These are phyloP conservation scores for Maconellicoccus hirsutus DNA, from an alignment of 1,140 invertebrate genomes.

Conservation along the genomic window DNA sequence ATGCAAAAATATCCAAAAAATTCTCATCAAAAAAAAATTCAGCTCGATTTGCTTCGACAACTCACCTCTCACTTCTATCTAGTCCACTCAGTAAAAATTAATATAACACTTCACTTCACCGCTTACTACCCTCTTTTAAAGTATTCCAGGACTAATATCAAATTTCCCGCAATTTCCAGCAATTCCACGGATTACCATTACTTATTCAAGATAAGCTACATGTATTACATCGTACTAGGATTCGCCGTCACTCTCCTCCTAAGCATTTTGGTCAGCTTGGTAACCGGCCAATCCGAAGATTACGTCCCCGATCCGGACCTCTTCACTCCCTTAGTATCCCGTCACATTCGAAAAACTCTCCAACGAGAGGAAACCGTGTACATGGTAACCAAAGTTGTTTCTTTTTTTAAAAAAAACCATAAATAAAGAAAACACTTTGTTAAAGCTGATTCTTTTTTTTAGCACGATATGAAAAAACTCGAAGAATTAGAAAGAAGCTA, in stretches of 20 bases:
- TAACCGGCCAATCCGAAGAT: slow-evolving; percentile 30
- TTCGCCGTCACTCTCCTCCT: slow-evolving; percentile 50
- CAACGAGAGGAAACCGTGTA: neutral
- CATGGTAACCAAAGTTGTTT: neutral
- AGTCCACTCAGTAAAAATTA: no score
- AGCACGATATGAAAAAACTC: neutral
- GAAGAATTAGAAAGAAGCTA: neutral
- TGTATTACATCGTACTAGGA: slow-evolving; percentile 69
- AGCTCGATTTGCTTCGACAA: no score
- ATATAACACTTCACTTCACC: no score
- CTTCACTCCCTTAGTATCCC: slow-evolving; percentile 50
- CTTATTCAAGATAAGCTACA: slow-evolving; percentile 69
- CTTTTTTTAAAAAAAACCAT: neutral
- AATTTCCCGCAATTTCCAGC: neutral
- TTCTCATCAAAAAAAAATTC: no score
- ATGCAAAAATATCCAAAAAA: no score
- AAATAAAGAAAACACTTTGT: neutral
- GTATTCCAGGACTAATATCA: no score
- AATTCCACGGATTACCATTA: slow-evolving; percentile 44
- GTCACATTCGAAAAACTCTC: slow-evolving; percentile 8
- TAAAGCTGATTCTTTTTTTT: neutral
- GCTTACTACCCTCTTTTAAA: no score
- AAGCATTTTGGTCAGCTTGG: slow-evolving; percentile 47
- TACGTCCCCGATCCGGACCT: slow-evolving; percentile 43
- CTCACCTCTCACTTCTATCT: no score